Evolutionary conservation across 2,797 vertebrate genomes (phyloP).

Genomic region (Emys orbicularis): DNA sequence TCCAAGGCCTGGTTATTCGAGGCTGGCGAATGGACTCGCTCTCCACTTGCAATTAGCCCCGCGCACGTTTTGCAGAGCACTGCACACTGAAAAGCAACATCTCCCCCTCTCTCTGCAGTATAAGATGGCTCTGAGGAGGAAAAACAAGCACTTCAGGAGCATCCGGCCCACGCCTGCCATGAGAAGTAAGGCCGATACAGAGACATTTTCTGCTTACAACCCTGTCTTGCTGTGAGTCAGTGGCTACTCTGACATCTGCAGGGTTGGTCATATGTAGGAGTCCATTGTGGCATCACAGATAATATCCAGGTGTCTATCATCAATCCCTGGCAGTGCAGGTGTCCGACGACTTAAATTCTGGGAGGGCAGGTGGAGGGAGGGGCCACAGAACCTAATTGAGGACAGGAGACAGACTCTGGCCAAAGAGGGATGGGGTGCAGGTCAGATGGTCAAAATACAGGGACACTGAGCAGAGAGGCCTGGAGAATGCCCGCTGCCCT

Average conservation of each 20-base stretch:
- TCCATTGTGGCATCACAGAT: not conserved
- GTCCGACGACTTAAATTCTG: not conserved
- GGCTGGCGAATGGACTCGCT: not conserved
- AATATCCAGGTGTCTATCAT: not conserved
- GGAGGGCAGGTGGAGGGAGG: not conserved
- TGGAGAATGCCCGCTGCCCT: not conserved
- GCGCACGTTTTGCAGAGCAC: not conserved
- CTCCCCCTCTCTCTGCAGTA: conserved; percentile 42
- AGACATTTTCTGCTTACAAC: not conserved
- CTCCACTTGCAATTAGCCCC: not conserved
- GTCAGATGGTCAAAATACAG: not conserved
- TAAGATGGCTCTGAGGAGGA: conserved; percentile 80
- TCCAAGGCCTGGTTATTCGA: not conserved
- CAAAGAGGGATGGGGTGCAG: not conserved
- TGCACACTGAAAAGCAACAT: accelerated
- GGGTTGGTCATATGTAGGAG: not conserved
- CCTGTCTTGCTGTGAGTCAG: not conserved
- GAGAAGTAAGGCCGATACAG: conserved; percentile 80
- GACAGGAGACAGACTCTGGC: not conserved
- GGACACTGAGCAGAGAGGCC: not conserved
- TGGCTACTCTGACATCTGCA: not conserved
- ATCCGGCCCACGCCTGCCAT: conserved; percentile 83
- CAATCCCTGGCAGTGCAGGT: not conserved
- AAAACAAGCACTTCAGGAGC: conserved; percentile 81
- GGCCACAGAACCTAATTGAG: not conserved